Evolutionary conservation across 2,113 vertebrate genomes (phyloP), one percentile per base, ranked within the genome.

Genomic region (Petromus typicus): DNA sequence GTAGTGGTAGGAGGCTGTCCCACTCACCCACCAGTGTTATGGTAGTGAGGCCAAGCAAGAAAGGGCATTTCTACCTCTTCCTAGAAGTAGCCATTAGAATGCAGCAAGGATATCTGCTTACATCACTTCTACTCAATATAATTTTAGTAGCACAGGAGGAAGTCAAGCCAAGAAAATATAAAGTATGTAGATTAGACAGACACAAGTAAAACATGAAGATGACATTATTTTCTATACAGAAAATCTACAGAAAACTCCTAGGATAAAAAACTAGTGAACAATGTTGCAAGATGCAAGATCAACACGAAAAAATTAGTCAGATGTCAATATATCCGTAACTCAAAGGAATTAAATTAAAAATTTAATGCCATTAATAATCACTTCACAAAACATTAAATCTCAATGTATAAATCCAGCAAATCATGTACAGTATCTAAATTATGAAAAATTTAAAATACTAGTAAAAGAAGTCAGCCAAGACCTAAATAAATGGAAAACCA

Each of bases 401-500:
- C 64, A 88, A 89, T 63, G 43, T 40, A 54, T 37, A 91, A 73
- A 67, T 40, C 57, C 45, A 88, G 54, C 25, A 66, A 85, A 81
- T n/a, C n/a, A 63, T 56, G 12, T 25, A 30, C 0, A 45, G 16
- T 25, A 87, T 57, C 10, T 54, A 17, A 87, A 79, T 81, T 23
- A 66, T 64, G 22, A 63, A 83, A 95, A 73, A 51, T n/a, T 30
- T 6, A 43, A 71, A 90, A 73, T 75, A 40, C 34, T 93, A 45
- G 69, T 91, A 27, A 87, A 83, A 93, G 32, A 83, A 86, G 76
- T 86, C 57, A 91, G 90, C 63, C 67, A 59, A 84, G 40, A 85
- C 13, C 30, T 78, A 79, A 80, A 96, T 86, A 94, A 83, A 83
- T 63, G 9, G 40, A 94, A 64, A 83, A 17, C 87, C 27, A 79